phyloP scores from a whole-genome alignment of 2,797 vertebrate genomes.

The Pogoniulus pusillus region DNA sequence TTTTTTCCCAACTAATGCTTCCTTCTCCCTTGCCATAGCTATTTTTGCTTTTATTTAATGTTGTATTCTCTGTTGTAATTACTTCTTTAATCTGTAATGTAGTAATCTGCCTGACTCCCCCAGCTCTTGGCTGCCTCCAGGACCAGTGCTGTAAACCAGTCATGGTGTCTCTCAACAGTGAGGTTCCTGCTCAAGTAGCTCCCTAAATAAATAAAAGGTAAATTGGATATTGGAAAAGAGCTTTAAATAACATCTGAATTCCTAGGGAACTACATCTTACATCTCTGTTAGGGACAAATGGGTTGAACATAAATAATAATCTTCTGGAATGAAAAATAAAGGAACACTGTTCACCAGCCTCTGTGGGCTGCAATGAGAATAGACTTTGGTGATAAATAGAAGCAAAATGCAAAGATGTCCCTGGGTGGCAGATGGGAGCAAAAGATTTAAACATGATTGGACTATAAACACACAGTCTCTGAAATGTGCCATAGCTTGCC shows the following conservation, averaged over 20 bases:
- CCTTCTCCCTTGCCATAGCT: conserved; percentile 11
- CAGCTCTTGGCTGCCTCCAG: background rate
- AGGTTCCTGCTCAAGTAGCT: conserved; percentile 45
- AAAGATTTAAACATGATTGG: background rate
- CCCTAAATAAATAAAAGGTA: conserved; percentile 66
- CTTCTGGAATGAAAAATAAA: conserved; percentile 30
- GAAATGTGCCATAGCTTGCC: background rate
- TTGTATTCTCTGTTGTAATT: conserved; percentile 54
- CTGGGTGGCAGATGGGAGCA: background rate
- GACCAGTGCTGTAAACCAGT: conserved; percentile 18
- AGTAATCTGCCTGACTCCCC: background rate
- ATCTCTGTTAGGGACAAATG: conserved; percentile 50
- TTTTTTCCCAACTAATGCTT: conserved; percentile 33
- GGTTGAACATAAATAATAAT: conserved; percentile 22
- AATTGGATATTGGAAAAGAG: conserved; percentile 68
- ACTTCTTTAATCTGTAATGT: conserved; percentile 34
- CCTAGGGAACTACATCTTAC: conserved; percentile 46
- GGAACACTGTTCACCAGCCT: background rate
- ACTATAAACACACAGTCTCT: background rate
- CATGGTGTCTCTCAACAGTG: background rate
- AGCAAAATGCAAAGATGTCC: background rate
- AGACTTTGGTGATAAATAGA: background rate
- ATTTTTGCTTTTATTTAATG: conserved; percentile 53
- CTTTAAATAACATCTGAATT: conserved; percentile 70
- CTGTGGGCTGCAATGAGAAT: background rate